Base-by-base conservation (phyloP, 2,888 invertebrate genomes). In the Acrobasis repandana region DNA sequence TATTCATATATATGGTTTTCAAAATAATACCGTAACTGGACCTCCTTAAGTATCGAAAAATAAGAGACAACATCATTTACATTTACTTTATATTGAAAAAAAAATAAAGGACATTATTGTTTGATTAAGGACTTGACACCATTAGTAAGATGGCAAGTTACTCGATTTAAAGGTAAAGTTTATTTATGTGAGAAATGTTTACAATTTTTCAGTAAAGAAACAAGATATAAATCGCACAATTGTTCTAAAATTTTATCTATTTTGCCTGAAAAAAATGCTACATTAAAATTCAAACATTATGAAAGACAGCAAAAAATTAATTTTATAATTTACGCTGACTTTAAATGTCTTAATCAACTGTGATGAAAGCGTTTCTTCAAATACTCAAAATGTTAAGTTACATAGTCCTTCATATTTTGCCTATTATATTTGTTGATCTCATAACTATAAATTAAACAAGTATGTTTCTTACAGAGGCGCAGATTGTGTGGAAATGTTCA, bases 281-380 rank as follows among this genome's bases (percentile, higher is more conserved):
- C n/a, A n/a, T n/a, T n/a, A n/a, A 34, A 34, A 61, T 66, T 65
- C 48, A 61, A 64, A 58, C 50, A 65, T n/a, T 64, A 58, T 63
- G 67, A 67, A 59, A 61, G 65, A 56, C 58, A 66, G 46, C 65
- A 63, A 63, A 65, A 62, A 56, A 60, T 66, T 20, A 62, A 61
- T 50, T 67, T 65, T 48, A 56, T 49, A 6, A 34, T 49, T 5
- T 49, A 49, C 18, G 18, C 49, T 49, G 49, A 49, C 49, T 47
- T 47, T 49, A 20, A 34, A 34, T 50, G 28, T 50, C 6, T 50
- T 50, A 50, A 50, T 50, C 20, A 20, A 34, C 9, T 34, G 50
- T 20, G 16, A 11, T 8, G 18, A 15, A 6, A 34, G 9, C 9
- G 9, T 4, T 34, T 6, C 4, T 34, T 6, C 34, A 34, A 34